phyloP scores from a whole-genome alignment of 2,888 invertebrate species.

The Xanthia togata region DNA sequence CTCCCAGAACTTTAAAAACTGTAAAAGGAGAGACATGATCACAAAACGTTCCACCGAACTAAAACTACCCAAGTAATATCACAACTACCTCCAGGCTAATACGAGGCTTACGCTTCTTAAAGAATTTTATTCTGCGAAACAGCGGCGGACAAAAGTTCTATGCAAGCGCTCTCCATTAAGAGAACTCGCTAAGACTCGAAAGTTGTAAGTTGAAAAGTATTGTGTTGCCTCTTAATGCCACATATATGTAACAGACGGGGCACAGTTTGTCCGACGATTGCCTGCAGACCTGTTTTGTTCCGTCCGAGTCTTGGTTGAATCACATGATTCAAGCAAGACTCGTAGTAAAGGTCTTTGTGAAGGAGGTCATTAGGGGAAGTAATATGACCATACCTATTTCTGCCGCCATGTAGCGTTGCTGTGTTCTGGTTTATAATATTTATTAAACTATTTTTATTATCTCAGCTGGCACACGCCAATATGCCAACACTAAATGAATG shows the following conservation, averaged over 20 bases:
- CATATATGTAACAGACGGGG: slow-evolving; percentile 5
- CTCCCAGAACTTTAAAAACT: neutral
- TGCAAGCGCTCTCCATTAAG: slow-evolving; percentile 23
- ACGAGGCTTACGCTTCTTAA: slow-evolving; percentile 16
- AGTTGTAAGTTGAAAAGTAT: slow-evolving; percentile 33
- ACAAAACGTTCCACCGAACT: slow-evolving; percentile 4
- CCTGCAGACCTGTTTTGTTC: slow-evolving; percentile 19
- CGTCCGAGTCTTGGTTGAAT: neutral
- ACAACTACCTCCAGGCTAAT: slow-evolving; percentile 11
- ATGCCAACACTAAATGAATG: too few species aligned
- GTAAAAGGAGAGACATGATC: neutral
- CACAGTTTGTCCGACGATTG: slow-evolving; percentile 14
- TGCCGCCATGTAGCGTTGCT: too few species aligned
- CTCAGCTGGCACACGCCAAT: too few species aligned
- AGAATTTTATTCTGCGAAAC: slow-evolving; percentile 19
- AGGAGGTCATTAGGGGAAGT: neutral
- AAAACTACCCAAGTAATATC: slow-evolving; percentile 24
- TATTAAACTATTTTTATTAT: too few species aligned
- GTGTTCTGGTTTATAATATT: too few species aligned
- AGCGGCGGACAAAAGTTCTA: slow-evolving; percentile 33
- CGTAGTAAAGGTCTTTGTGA: neutral
- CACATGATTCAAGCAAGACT: too few species aligned
- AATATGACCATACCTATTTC: too few species aligned
- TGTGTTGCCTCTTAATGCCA: slow-evolving; percentile 32
- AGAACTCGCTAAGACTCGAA: slow-evolving; percentile 38